phyloP scores from a whole-genome alignment of 2,113 vertebrate species.

The Microcebus griseorufus region DNA sequence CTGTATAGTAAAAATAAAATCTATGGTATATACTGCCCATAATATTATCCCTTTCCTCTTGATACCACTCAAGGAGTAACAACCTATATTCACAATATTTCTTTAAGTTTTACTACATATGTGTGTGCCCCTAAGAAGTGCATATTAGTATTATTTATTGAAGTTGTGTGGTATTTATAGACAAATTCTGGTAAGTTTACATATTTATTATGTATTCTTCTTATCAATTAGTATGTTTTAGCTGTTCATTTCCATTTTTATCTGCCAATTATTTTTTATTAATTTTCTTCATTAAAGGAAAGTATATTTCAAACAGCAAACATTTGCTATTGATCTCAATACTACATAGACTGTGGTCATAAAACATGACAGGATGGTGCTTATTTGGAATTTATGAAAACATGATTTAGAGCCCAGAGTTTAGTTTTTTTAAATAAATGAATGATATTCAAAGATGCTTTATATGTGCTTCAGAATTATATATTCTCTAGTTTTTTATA shows the following conservation, averaged over 20 bases:
- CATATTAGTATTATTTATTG: neutral
- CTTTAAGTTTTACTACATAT: neutral
- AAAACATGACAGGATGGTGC: neutral
- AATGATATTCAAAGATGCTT: neutral
- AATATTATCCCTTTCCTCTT: neutral
- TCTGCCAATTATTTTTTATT: neutral
- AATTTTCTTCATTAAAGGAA: neutral
- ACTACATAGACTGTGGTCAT: neutral
- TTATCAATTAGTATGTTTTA: neutral
- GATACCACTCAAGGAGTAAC: neutral
- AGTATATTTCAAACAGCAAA: neutral
- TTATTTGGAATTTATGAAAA: neutral
- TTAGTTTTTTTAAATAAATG: neutral
- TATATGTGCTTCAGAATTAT: no score
- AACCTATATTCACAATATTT: neutral
- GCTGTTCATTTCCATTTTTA: neutral
- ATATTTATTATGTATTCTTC: neutral
- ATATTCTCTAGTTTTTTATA: neutral
- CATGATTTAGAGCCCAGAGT: neutral
- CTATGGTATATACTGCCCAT: no score
- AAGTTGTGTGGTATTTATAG: neutral
- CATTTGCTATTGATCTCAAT: neutral
- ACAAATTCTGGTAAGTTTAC: neutral
- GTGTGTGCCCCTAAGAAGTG: neutral
- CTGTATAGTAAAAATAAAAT: neutral